A percentile compares a stretch with the other conserved stretches of the same genome.
Conservation (phyloP, 2,113 vertebrate genomes). For the Laticauda laticaudata region DNA sequence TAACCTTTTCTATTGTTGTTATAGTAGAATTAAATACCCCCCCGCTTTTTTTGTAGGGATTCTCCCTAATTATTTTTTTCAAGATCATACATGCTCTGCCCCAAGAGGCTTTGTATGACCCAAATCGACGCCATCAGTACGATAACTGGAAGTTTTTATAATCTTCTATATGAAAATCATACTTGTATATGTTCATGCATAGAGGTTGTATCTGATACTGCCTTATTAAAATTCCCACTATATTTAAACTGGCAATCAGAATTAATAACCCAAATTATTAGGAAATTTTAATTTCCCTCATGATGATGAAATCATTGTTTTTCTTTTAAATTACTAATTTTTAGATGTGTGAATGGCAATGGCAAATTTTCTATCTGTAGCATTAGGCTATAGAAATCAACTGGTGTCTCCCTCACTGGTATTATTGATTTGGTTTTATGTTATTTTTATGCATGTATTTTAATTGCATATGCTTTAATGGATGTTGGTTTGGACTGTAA, state of each 20-base stretch:
- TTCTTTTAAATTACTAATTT: background rate
- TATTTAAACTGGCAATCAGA: background rate
- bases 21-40: background rate
- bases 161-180: background rate
- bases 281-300: background rate
- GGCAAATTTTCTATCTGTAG: background rate
- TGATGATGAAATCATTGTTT: background rate
- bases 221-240: background rate
- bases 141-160: background rate
- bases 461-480: background rate
- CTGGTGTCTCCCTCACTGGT: background rate
- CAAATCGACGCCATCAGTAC: background rate
- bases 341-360: background rate
- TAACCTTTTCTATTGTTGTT: background rate
- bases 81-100: background rate
- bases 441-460: background rate
- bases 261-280: background rate
- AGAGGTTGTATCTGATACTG: background rate
- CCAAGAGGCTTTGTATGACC: background rate
- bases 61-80: background rate
- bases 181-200: background rate
- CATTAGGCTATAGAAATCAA: background rate
- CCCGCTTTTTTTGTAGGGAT: background rate
- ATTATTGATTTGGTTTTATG: background rate
- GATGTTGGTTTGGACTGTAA: background rate